Base-by-base conservation (phyloP, 1,140 invertebrate species). In the Drosophila kepulauana region DNA sequence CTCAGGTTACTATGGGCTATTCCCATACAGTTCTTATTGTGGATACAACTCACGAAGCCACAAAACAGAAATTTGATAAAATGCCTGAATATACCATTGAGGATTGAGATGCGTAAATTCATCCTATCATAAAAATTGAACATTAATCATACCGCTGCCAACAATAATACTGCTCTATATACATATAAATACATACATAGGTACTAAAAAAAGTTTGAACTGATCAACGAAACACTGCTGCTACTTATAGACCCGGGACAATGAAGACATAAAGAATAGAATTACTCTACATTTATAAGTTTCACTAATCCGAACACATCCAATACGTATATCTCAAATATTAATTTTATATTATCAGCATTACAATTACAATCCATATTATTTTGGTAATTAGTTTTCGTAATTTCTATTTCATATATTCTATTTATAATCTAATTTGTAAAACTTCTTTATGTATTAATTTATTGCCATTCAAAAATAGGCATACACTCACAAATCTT, bases 1-100 rank as follows among this genome's bases (percentile, higher is more conserved):
- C 96, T 69, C 94, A 96, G 51, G 95, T 98, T 11, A 93, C 96
- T 6, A 97, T 97, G 95, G 98, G 98, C 13, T 95, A 95, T 71
- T 96, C 96, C 10, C 97, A 98, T 92, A 96, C 97, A 1, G 91
- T 98, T 66, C 93, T 98, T 6, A 82, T 94, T 2, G 93, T 93
- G 43, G 93, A 94, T 46, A 93, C 94, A 51, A 86, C 93, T 30
- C 73, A 93, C 6, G 94, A 94, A 13, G 92, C 91, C 35, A 94
- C 93, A 11, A 93, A 94, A 71, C 88, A 91, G 35, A 94, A 94
- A 54, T 91, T 94, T 48, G 92, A 93, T 4, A 93, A 92, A 56
- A 70, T 94, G 68, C 93, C 94, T 8, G 92, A 93, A 64, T 94
- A 94, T 70, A 89, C 75, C 35, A 91, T 92, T 45, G 92, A 92